Percentiles rank a stretch among this genome's conserved stretches.
These are phyloP conservation scores for Hirtodrosophila duncani DNA, from an alignment of 2,888 invertebrate genomes.

Conservation along the genomic window DNA sequence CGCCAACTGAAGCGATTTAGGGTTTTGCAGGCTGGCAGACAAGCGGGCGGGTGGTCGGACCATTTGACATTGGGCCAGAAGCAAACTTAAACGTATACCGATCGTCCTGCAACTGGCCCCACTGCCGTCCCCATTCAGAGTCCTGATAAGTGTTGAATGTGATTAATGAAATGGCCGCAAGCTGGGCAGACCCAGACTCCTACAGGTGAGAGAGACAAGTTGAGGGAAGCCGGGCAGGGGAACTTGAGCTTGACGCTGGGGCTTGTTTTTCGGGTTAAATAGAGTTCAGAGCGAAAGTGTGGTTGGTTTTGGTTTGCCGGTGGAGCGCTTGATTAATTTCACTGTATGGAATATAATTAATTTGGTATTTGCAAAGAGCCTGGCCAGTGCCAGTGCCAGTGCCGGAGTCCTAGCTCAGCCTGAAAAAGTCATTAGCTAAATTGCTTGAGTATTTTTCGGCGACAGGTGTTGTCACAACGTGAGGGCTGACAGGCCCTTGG, in stretches of 20 bases:
- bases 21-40: background rate
- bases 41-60: background rate
- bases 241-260: constrained; percentile 20
- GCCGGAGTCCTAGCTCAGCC: background rate
- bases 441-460: constrained; percentile 57
- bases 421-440: constrained; percentile 62
- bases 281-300: constrained; percentile 59
- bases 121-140: constrained; percentile 20
- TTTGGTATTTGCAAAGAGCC: constrained; percentile 54
- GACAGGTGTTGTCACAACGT: constrained; percentile 59
- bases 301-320: constrained; percentile 47
- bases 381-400: background rate
- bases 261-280: constrained; percentile 63
- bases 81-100: background rate
- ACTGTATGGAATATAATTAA: constrained; percentile 69
- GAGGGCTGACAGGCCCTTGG: constrained; percentile 12
- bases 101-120: background rate
- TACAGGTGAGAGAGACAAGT: constrained; percentile 7
- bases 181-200: constrained; percentile 26
- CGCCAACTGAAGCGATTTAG: constrained; percentile 2
- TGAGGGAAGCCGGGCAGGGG: background rate
- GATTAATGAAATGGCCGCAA: constrained; percentile 66
- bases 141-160: constrained; percentile 58
- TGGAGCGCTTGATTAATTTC: constrained; percentile 65
- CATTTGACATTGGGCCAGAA: constrained; percentile 3